Percentiles rank a stretch among this genome's conserved stretches.
Evolutionary conservation across 2,113 vertebrate genomes (phyloP).

Genomic region (Mormyrus lacerda): DNA sequence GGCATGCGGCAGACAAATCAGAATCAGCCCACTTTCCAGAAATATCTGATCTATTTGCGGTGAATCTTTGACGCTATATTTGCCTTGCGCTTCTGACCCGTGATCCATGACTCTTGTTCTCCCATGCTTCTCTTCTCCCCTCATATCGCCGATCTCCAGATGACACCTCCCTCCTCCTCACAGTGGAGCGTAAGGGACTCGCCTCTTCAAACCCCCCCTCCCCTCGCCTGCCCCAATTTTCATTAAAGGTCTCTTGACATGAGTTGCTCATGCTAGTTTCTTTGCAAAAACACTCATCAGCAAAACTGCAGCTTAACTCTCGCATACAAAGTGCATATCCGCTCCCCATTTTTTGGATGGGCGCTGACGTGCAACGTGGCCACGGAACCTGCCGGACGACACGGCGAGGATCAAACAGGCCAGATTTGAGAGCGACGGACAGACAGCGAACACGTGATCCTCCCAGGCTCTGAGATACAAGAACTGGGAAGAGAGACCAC

Average conservation of each 20-base stretch:
- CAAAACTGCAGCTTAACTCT: not conserved
- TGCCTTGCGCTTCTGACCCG: not conserved
- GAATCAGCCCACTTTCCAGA: not conserved
- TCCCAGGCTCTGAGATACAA: not conserved
- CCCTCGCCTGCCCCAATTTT: not conserved
- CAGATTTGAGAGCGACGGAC: not conserved
- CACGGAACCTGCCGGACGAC: not conserved
- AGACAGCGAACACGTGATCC: not conserved
- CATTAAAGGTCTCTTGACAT: not conserved
- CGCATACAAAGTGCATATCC: not conserved
- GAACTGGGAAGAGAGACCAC: not conserved
- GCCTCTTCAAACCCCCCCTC: not conserved
- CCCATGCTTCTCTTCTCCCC: not conserved
- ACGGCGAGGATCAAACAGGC: not conserved
- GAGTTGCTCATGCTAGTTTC: not conserved
- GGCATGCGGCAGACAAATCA: not conserved
- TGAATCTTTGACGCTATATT: not conserved
- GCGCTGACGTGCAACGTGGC: not conserved
- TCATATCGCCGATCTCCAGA: not conserved
- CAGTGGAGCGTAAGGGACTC: not conserved
- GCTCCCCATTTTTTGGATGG: not conserved
- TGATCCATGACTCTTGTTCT: not conserved
- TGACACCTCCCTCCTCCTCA: not conserved
- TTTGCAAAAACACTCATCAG: not conserved
- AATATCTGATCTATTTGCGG: not conserved